Percentiles rank a stretch among this genome's conserved stretches.
Evolutionary conservation across 2,113 vertebrate species (phyloP).

Genomic region (Puntigrus tetrazona): DNA sequence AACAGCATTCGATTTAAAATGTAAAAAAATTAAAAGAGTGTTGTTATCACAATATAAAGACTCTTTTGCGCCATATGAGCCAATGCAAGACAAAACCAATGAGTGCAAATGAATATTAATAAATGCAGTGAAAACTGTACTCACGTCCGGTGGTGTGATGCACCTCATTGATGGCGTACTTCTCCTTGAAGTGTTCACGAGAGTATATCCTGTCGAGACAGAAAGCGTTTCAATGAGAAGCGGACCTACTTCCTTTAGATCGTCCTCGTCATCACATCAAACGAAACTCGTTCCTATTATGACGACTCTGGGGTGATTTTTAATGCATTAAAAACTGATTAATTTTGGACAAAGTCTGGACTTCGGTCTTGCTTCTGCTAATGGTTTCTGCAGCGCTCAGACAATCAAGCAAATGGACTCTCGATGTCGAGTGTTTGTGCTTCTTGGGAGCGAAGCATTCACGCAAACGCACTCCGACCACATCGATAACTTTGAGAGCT

Average conservation of each 20-base stretch:
- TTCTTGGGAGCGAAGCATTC: neutral
- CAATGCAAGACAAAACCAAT: neutral
- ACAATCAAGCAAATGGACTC: conserved; percentile 22
- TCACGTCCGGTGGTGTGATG: conserved; percentile 83
- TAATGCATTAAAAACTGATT: neutral
- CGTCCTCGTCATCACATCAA: neutral
- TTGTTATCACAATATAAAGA: neutral
- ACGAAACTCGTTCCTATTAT: neutral
- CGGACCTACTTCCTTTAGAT: neutral
- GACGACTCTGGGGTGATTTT: neutral
- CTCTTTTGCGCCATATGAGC: neutral
- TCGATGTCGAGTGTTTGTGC: neutral
- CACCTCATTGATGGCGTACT: conserved; percentile 86
- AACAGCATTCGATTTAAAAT: too few species aligned
- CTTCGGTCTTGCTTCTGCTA: neutral
- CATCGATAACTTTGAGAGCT: conserved; percentile 12
- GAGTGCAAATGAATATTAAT: neutral
- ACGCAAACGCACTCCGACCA: conserved; percentile 9
- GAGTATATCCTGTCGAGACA: conserved; percentile 82
- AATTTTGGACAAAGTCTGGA: neutral
- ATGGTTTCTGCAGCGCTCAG: neutral
- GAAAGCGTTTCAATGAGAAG: conserved; percentile 14
- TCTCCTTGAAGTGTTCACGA: conserved; percentile 86
- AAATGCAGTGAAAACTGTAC: conserved; percentile 51
- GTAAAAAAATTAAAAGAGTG: too few species aligned